Evolutionary conservation across 2,888 invertebrate species (phyloP).

Genomic region (Aporophyla nigra): DNA sequence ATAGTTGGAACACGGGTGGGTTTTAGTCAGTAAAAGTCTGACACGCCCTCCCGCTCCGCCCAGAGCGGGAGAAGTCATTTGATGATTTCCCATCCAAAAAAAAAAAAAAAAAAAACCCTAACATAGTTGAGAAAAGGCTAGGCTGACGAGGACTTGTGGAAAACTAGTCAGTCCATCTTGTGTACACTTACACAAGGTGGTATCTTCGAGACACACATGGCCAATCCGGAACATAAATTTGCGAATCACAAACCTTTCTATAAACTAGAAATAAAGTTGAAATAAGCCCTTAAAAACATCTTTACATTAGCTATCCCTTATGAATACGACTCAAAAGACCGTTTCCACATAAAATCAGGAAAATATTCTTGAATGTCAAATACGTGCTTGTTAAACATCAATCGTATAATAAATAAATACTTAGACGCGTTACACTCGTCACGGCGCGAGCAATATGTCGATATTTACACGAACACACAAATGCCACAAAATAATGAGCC

Average conservation of each 20-base stretch:
- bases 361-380: slow-evolving; percentile 58
- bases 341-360: slow-evolving; percentile 30
- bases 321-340: slow-evolving; percentile 11
- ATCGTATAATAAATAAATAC: slow-evolving; percentile 73
- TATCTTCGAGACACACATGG: not conserved
- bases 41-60: no score
- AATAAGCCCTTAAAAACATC: slow-evolving; percentile 15
- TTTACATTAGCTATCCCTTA: not conserved
- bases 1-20: no score
- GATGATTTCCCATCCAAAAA: no score
- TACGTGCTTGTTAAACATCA: slow-evolving; percentile 69
- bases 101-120: no score
- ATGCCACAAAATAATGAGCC: slow-evolving; percentile 85
- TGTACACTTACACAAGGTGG: no score
- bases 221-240: not conserved
- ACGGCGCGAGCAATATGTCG: slow-evolving; percentile 69
- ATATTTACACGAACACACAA: slow-evolving; percentile 77
- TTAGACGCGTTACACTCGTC: slow-evolving; percentile 66
- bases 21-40: no score
- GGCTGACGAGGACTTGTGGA: not conserved
- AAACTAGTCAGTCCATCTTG: no score
- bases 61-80: no score
- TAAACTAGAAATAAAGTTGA: slow-evolving; percentile 11
- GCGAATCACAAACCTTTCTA: not conserved
- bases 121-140: no score